A percentile compares a stretch with the other conserved stretches of the same genome.
Conservation (phyloP, 2,888 invertebrate genomes). For the Omphaloscelis lunosa region DNA sequence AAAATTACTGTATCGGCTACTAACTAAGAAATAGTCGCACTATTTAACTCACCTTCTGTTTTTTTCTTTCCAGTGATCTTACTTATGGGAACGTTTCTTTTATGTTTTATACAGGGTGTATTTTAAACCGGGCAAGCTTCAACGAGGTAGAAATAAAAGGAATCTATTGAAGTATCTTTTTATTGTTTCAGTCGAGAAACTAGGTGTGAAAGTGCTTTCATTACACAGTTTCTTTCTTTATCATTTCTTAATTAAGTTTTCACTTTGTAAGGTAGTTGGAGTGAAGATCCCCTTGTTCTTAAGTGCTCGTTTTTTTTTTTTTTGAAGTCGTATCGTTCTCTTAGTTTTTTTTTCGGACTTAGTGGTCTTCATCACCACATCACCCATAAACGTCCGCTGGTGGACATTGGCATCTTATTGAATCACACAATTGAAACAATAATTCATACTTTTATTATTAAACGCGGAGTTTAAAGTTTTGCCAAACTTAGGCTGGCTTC, state of each 20-base stretch:
- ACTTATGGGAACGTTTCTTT: slow-evolving; percentile 36
- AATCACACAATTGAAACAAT: too few species aligned
- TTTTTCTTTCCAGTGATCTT: background rate
- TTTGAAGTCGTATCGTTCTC: background rate
- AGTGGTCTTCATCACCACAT: background rate
- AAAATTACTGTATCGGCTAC: too few species aligned
- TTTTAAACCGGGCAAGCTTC: slow-evolving; percentile 42
- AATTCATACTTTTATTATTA: too few species aligned
- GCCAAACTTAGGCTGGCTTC: too few species aligned
- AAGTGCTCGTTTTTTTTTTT: slow-evolving; percentile 1
- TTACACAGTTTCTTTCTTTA: slow-evolving; percentile 5
- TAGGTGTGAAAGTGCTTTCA: slow-evolving; percentile 37
- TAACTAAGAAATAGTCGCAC: too few species aligned
- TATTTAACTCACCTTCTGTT: slow-evolving; percentile 8
- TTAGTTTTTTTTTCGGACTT: background rate
- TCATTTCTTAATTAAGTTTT: slow-evolving; percentile 48
- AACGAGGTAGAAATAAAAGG: slow-evolving; percentile 33
- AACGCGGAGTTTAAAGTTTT: too few species aligned
- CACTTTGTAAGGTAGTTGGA: slow-evolving; percentile 3
- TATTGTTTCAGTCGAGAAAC: slow-evolving; percentile 33
- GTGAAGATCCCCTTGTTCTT: slow-evolving; percentile 1
- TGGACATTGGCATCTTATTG: too few species aligned
- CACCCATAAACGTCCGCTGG: too few species aligned
- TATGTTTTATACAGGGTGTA: slow-evolving; percentile 28
- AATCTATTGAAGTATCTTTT: slow-evolving; percentile 44